phyloP scores from a whole-genome alignment of 2,113 vertebrate genomes.

The Gorsachius goisagi region DNA sequence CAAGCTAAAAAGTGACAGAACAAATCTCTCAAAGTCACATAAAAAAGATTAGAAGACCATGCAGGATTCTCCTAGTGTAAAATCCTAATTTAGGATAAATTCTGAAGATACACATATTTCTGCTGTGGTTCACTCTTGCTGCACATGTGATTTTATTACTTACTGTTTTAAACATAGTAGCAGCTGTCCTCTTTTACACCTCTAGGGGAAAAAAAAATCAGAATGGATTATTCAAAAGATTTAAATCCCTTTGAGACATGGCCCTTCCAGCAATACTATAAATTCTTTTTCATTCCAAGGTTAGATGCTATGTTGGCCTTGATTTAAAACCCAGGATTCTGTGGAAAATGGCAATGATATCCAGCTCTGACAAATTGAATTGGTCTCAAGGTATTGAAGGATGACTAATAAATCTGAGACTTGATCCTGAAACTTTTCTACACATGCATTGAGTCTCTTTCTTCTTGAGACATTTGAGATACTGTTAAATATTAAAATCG shows the following conservation, averaged over 20 bases:
- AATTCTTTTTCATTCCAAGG: constrained; percentile 70
- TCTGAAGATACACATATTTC: background rate
- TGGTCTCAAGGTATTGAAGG: constrained; percentile 65
- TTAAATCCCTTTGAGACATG: constrained; percentile 62
- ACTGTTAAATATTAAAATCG: constrained; percentile 54
- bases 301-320: constrained; percentile 61
- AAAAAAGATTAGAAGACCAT: background rate
- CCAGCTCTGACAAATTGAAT: constrained; percentile 72
- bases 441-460: background rate
- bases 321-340: constrained; percentile 71
- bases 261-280: constrained; percentile 57
- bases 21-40: background rate
- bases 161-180: constrained; percentile 25
- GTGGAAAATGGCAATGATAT: constrained; percentile 69
- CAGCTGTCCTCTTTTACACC: constrained; percentile 34
- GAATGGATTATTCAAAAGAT: constrained; percentile 71
- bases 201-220: background rate
- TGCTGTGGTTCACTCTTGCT: background rate
- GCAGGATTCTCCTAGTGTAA: background rate
- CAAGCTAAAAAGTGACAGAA: background rate
- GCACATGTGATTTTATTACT: background rate
- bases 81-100: background rate
- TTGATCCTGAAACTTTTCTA: constrained; percentile 59
- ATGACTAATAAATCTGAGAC: constrained; percentile 72
- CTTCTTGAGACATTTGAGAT: constrained; percentile 39